Conservation (phyloP, 2,888 invertebrate genomes). For the Opisthograptis luteolata region DNA sequence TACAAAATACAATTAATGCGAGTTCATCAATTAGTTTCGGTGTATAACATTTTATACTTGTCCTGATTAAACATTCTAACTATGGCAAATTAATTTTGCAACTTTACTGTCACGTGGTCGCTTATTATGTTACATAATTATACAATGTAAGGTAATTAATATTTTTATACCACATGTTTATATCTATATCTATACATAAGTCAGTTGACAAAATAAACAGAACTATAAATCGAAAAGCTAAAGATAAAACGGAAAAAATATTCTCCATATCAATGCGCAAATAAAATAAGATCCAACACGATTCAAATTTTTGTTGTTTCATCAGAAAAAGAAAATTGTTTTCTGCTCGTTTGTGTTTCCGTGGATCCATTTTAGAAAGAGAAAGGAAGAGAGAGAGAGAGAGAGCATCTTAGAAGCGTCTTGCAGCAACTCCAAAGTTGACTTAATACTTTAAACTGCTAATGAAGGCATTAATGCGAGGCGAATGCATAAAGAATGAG, state of each 20-base stretch:
- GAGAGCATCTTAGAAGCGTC: conserved; percentile 63
- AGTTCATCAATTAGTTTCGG: too few species aligned
- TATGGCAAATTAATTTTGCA: too few species aligned
- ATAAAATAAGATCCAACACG: conserved; percentile 15
- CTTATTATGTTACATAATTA: too few species aligned
- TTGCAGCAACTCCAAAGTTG: conserved; percentile 70
- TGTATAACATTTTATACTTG: too few species aligned
- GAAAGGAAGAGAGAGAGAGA: too few species aligned
- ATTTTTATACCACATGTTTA: neutral
- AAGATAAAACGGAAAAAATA: neutral
- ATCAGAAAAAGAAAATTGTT: conserved; percentile 46
- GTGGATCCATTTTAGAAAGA: conserved; percentile 47
- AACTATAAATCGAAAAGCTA: neutral
- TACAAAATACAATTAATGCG: too few species aligned
- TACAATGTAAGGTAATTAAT: too few species aligned
- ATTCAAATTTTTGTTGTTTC: conserved; percentile 29
- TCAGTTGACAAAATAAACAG: neutral
- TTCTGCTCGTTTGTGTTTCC: conserved; percentile 47
- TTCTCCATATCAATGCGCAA: conserved; percentile 4
- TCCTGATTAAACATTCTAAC: too few species aligned
- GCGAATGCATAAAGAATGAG: conserved; percentile 81
- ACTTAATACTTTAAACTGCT: conserved; percentile 83
- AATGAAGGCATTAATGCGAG: conserved; percentile 81
- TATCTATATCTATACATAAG: too few species aligned
- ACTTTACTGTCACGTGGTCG: too few species aligned